Conservation (phyloP, 2,797 vertebrate genomes). For the Atherinosoma microstoma region DNA sequence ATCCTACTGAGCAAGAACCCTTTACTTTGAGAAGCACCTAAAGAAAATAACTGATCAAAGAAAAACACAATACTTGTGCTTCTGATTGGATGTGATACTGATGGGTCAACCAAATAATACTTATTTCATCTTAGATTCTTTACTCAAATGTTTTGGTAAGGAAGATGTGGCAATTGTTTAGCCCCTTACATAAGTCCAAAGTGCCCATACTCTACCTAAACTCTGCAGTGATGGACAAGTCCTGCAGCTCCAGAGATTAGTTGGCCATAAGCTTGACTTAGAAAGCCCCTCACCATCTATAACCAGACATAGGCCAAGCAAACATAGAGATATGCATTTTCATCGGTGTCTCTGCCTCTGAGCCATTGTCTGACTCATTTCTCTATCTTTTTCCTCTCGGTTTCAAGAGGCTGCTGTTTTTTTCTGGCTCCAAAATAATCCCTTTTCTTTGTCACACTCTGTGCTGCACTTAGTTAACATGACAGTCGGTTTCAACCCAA, state of each 20-base stretch:
- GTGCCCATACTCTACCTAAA: slow-evolving; percentile 30
- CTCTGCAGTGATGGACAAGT: slow-evolving; percentile 46
- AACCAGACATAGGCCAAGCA: slow-evolving; percentile 25
- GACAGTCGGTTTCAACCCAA: slow-evolving; percentile 73
- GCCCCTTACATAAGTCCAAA: slow-evolving; percentile 4
- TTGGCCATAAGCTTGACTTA: slow-evolving; percentile 44
- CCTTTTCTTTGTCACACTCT: slow-evolving; percentile 46
- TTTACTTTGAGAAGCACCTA: not conserved
- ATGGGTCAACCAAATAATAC: too few species aligned
- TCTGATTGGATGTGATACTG: too few species aligned
- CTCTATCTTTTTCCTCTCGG: not conserved
- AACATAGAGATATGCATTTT: not conserved
- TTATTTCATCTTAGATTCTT: too few species aligned
- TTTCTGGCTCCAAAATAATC: slow-evolving; percentile 61
- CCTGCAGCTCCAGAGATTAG: slow-evolving; percentile 43
- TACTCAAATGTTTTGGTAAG: too few species aligned
- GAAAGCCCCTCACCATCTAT: slow-evolving; percentile 40
- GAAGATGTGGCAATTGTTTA: too few species aligned
- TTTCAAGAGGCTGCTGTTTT: slow-evolving; percentile 42
- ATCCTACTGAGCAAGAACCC: not conserved
- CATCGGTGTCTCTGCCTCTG: not conserved
- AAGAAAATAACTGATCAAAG: not conserved
- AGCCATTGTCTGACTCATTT: slow-evolving; percentile 34
- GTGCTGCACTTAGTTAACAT: slow-evolving; percentile 60
- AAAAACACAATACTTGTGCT: too few species aligned